phyloP scores from a whole-genome alignment of 1,140 invertebrate genomes.

The Calliopsis andreniformis region DNA sequence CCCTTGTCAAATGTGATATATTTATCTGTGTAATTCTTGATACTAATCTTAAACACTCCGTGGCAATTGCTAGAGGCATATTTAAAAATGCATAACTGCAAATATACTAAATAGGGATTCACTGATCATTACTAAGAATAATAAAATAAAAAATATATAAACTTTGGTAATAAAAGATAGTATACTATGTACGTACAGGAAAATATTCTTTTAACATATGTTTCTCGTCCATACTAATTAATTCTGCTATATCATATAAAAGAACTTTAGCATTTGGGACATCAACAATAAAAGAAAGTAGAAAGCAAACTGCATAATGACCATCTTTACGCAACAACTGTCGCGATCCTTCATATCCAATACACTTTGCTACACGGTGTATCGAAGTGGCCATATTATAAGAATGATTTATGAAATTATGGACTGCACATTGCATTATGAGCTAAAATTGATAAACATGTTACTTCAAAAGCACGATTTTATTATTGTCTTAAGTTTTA shows the following conservation, averaged over 20 bases:
- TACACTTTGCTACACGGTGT: conserved; percentile 81
- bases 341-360: conserved; percentile 83
- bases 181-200: conserved; percentile 50
- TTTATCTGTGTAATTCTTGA: conserved; percentile 60
- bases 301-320: conserved; percentile 83
- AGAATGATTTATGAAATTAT: conserved; percentile 81
- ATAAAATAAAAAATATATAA: background rate
- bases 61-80: conserved; percentile 51
- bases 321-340: conserved; percentile 84
- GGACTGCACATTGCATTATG: conserved; percentile 83
- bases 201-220: conserved; percentile 68
- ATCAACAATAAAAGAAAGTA: conserved; percentile 82
- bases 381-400: conserved; percentile 80
- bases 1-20: conserved; percentile 56
- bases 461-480: background rate
- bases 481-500: conserved; percentile 15
- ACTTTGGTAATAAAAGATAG: too few relatives aligned
- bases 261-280: conserved; percentile 81
- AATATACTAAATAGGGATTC: conserved; percentile 60
- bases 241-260: conserved; percentile 83
- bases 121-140: background rate
- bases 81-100: conserved; percentile 64
- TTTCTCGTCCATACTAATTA: conserved; percentile 82
- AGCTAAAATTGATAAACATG: conserved; percentile 63
- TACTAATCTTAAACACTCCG: conserved; percentile 65